A percentile compares a stretch with the other conserved stretches of the same genome.
phyloP scores from a whole-genome alignment of 2,888 invertebrate species.

The Nomada flava region DNA sequence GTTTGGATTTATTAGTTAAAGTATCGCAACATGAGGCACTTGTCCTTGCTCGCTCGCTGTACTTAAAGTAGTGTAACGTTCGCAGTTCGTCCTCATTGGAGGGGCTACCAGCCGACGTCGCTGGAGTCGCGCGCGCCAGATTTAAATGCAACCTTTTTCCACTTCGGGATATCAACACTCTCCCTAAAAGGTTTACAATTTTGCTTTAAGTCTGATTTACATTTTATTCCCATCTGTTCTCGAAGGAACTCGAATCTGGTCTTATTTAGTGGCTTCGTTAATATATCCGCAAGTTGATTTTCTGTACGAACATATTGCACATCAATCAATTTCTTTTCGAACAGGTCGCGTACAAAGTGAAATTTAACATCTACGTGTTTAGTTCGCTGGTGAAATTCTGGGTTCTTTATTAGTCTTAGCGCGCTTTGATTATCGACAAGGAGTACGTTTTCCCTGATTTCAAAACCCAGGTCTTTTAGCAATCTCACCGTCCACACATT shows the following conservation, averaged over 20 bases:
- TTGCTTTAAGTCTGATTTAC: not conserved
- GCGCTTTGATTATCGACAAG: constrained; percentile 9
- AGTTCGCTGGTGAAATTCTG: constrained; percentile 3
- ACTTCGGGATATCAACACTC: too few relatives aligned
- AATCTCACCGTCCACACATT: constrained; percentile 1
- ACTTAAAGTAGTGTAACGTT: too few relatives aligned
- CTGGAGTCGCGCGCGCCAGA: too few relatives aligned
- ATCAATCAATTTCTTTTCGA: not conserved
- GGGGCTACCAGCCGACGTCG: too few relatives aligned
- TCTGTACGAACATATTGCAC: not conserved
- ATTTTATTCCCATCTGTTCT: not conserved
- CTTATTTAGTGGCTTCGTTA: constrained; percentile 7
- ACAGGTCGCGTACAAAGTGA: constrained; percentile 9
- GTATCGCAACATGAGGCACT: rapidly evolving
- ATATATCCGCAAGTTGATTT: constrained; percentile 3
- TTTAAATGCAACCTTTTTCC: too few relatives aligned
- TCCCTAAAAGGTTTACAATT: too few relatives aligned
- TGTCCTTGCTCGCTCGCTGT: too few relatives aligned
- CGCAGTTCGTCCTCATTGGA: too few relatives aligned
- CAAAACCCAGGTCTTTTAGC: not conserved
- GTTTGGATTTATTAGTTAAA: too few relatives aligned
- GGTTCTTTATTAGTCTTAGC: constrained; percentile 8
- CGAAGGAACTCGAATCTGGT: not conserved
- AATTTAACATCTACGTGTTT: constrained; percentile 8
- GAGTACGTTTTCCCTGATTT: not conserved